These are phyloP conservation scores for Pteropus rufus DNA, from an alignment of 2,797 vertebrate species.

Conservation along the genomic window DNA sequence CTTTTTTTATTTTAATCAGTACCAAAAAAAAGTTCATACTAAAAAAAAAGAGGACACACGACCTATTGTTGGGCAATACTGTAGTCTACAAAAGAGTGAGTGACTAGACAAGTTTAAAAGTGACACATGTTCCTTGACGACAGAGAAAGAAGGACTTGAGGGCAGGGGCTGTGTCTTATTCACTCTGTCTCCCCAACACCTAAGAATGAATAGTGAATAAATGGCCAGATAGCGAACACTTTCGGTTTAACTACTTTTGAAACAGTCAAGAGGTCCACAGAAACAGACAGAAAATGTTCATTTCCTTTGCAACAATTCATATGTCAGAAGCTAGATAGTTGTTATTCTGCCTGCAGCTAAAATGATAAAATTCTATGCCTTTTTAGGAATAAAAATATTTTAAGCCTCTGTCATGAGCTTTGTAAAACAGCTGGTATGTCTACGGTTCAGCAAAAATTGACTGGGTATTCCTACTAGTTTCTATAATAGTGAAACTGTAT, in stretches of 20 bases:
- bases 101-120: neutral
- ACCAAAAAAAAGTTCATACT: neutral
- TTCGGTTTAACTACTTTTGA: neutral
- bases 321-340: neutral
- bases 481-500: neutral
- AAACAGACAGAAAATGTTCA: neutral
- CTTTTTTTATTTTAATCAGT: neutral
- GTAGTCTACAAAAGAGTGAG: neutral
- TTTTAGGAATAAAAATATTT: slow-evolving; percentile 45
- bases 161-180: neutral
- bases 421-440: slow-evolving; percentile 19
- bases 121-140: neutral
- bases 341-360: neutral
- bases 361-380: neutral
- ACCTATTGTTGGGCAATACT: neutral
- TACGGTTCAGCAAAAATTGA: neutral
- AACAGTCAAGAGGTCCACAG: neutral
- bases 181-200: neutral
- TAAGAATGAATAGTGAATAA: neutral
- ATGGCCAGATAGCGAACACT: neutral
- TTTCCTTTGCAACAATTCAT: slow-evolving; percentile 13
- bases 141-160: neutral
- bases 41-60: neutral
- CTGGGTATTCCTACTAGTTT: neutral
- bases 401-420: slow-evolving; percentile 29